Evolutionary conservation across 2,113 vertebrate genomes (phyloP).

Genomic region (Poeciliopsis turrubarensis): DNA sequence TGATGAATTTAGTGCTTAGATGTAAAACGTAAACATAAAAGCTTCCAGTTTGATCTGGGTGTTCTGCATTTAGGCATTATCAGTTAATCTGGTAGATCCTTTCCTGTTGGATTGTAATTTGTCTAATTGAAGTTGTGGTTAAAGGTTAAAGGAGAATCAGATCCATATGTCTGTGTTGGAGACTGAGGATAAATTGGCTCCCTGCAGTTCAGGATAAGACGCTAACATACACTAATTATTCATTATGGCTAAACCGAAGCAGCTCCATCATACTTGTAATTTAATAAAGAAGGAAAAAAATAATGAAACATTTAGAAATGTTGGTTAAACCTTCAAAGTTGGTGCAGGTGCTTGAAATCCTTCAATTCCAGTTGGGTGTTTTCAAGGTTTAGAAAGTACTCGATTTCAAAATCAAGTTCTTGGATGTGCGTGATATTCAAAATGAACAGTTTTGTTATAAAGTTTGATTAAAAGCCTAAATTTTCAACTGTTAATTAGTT

Average conservation of each 20-base stretch:
- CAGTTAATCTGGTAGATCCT: background rate
- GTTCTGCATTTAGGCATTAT: background rate
- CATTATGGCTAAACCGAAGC: background rate
- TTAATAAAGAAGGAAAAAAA: too few species aligned
- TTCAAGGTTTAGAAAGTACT: too few species aligned
- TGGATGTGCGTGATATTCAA: too few species aligned
- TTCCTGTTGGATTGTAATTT: background rate
- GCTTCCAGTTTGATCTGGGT: background rate
- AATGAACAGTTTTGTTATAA: too few species aligned
- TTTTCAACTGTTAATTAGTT: too few species aligned
- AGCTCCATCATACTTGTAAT: too few species aligned
- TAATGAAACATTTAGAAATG: too few species aligned
- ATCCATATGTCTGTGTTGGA: conserved; percentile 29
- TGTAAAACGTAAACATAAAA: background rate
- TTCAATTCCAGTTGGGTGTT: too few species aligned
- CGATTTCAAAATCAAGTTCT: too few species aligned
- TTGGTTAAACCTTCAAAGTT: too few species aligned
- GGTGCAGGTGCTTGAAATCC: too few species aligned
- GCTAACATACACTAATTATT: conserved; percentile 13
- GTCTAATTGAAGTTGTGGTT: background rate
- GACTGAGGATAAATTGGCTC: conserved; percentile 44
- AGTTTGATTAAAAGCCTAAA: too few species aligned
- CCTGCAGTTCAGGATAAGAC: conserved; percentile 58
- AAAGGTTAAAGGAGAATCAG: background rate
- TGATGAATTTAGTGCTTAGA: background rate